phyloP scores from a whole-genome alignment of 2,888 invertebrate genomes.

The Sabatieria punctata region DNA sequence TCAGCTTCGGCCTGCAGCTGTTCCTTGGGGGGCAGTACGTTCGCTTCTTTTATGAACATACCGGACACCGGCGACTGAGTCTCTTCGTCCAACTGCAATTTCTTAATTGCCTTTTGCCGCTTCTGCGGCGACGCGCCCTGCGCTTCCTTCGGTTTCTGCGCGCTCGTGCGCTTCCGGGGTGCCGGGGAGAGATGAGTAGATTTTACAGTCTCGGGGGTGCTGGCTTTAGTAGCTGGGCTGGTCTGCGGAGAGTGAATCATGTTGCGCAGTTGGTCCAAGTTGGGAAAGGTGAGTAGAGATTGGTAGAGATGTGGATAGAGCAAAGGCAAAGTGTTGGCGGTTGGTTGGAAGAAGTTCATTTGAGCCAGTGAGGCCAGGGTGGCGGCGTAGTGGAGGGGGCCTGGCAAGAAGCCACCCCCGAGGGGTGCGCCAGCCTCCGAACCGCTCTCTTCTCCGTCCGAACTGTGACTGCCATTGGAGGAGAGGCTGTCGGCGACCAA shows the following conservation, averaged over 20 bases:
- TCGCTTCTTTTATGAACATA: constrained; percentile 23
- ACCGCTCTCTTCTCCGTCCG: background rate
- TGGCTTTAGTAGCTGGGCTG: background rate
- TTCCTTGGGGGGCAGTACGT: constrained; percentile 16
- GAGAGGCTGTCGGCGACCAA: constrained; percentile 1
- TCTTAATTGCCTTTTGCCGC: constrained; percentile 33
- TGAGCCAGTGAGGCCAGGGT: constrained; percentile 9
- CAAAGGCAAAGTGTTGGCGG: constrained; percentile 1
- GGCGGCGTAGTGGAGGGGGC: background rate
- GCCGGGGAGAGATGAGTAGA: background rate
- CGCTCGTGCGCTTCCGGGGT: constrained; percentile 1
- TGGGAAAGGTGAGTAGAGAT: constrained; percentile 16
- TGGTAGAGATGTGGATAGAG: constrained; percentile 6
- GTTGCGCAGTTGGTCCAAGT: background rate
- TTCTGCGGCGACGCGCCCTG: constrained; percentile 19
- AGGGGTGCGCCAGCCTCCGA: background rate
- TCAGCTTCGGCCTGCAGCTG: constrained; percentile 25
- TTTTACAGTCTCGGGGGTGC: background rate
- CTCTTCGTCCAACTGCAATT: constrained; percentile 17
- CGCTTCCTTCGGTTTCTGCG: background rate
- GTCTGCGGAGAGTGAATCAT: background rate
- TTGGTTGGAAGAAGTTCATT: background rate
- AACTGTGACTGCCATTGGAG: background rate
- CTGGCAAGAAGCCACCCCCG: background rate
- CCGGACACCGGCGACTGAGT: constrained; percentile 28